These are phyloP conservation scores for Theropithecus gelada DNA, from an alignment of 2,113 vertebrate species.

Conservation along the genomic window DNA sequence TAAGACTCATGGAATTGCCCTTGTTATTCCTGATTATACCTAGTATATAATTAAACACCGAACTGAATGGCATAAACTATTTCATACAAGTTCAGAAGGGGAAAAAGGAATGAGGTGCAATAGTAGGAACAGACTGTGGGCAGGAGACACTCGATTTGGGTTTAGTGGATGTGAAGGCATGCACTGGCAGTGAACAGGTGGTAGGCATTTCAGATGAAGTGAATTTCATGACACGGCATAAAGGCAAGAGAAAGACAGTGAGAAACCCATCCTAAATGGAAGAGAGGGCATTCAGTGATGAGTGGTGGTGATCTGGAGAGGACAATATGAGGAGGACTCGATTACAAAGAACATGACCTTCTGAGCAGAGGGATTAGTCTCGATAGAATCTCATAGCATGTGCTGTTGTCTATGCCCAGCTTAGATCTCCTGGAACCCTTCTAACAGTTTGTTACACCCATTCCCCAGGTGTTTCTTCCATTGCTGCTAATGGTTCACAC, in stretches of 20 bases:
- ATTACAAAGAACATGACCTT: not conserved
- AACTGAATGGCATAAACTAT: not conserved
- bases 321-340: not conserved
- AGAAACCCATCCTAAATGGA: not conserved
- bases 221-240: not conserved
- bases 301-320: not conserved
- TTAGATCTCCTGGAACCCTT: not conserved
- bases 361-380: not conserved
- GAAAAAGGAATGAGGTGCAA: not conserved
- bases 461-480: not conserved
- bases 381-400: not conserved
- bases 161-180: not conserved
- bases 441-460: not conserved
- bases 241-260: not conserved
- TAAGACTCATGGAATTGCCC: not conserved
- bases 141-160: not conserved
- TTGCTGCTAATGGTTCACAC: not conserved
- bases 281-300: not conserved
- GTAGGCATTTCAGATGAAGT: not conserved
- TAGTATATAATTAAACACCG: conserved; percentile 31
- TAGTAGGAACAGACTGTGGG: not conserved
- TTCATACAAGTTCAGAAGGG: not conserved
- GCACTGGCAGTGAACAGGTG: not conserved
- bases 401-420: not conserved
- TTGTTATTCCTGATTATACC: not conserved